phyloP scores from a whole-genome alignment of 2,797 vertebrate genomes.

The Sebastes vulpes region DNA sequence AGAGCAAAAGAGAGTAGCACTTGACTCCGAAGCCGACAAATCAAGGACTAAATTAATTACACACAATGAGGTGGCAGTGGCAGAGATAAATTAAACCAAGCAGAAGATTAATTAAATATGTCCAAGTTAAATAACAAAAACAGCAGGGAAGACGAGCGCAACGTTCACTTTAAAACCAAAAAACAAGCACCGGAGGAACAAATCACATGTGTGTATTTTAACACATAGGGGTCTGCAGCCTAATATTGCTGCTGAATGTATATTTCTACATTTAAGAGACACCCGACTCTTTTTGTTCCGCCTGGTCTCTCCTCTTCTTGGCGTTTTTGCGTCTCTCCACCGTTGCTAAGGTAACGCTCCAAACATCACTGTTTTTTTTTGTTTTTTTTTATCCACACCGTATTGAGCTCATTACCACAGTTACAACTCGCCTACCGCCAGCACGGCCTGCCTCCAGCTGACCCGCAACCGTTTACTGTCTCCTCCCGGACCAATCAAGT shows the following conservation, averaged over 20 bases:
- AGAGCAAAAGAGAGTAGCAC: neutral
- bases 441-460: slow-evolving; percentile 59
- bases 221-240: slow-evolving; percentile 3
- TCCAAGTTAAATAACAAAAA: neutral
- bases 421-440: slow-evolving; percentile 62
- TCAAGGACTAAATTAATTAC: slow-evolving; percentile 18
- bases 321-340: slow-evolving; percentile 23
- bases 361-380: slow-evolving; percentile 48
- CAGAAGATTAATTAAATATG: neutral
- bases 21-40: neutral
- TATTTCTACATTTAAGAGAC: slow-evolving; percentile 66
- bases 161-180: neutral
- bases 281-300: slow-evolving; percentile 62
- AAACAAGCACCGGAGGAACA: neutral
- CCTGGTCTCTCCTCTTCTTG: slow-evolving; percentile 55
- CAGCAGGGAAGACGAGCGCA: neutral
- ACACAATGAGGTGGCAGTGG: neutral
- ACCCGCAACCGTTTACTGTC: slow-evolving; percentile 73
- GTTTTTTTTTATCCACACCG: slow-evolving; percentile 33
- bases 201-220: slow-evolving; percentile 7
- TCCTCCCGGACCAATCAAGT: slow-evolving; percentile 69
- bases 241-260: slow-evolving; percentile 28
- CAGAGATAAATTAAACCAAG: neutral
- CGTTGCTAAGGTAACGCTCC: slow-evolving; percentile 55
- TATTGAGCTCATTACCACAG: slow-evolving; percentile 76